phyloP scores from a whole-genome alignment of 2,888 invertebrate species.

The Xylota segnis region DNA sequence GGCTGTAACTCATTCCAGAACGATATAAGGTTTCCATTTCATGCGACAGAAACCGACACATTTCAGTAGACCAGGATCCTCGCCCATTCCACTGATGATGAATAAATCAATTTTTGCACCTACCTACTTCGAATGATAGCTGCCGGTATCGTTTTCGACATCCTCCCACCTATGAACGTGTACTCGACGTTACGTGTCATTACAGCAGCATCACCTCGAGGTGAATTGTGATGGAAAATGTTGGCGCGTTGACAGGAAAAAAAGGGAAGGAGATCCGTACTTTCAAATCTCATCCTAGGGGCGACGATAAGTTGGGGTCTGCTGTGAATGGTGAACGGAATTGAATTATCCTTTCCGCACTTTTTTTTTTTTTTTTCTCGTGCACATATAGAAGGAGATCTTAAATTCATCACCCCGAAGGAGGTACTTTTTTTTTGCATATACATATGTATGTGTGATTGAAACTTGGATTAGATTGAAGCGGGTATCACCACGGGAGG shows the following conservation, averaged over 20 bases:
- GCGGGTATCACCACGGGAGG: slow-evolving; percentile 22
- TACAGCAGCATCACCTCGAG: slow-evolving; percentile 19
- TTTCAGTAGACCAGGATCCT: slow-evolving; percentile 4
- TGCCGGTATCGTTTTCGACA: slow-evolving; percentile 29
- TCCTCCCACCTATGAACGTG: background rate
- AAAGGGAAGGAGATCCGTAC: background rate
- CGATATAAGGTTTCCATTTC: slow-evolving; percentile 20
- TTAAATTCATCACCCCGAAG: slow-evolving; percentile 19
- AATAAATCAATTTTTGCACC: slow-evolving; percentile 57
- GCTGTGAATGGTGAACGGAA: slow-evolving; percentile 37
- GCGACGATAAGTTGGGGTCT: background rate
- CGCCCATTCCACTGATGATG: slow-evolving; percentile 17
- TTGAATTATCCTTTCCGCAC: slow-evolving; percentile 51
- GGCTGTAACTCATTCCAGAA: background rate
- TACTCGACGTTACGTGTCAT: slow-evolving; percentile 24
- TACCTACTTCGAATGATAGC: slow-evolving; percentile 24
- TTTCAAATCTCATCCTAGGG: slow-evolving; percentile 10
- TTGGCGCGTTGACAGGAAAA: slow-evolving; percentile 19
- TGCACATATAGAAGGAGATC: background rate
- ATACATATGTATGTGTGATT: slow-evolving; percentile 16
- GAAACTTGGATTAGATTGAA: slow-evolving; percentile 27
- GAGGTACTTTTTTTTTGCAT: slow-evolving; percentile 11
- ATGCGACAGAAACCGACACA: slow-evolving; percentile 30
- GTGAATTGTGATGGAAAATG: slow-evolving; percentile 54
- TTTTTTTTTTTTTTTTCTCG: slow-evolving; percentile 9